Percentiles rank a stretch among this genome's conserved stretches.
These are phyloP conservation scores for Pelobates cultripes DNA, from an alignment of 2,797 vertebrate species.

Conservation along the genomic window DNA sequence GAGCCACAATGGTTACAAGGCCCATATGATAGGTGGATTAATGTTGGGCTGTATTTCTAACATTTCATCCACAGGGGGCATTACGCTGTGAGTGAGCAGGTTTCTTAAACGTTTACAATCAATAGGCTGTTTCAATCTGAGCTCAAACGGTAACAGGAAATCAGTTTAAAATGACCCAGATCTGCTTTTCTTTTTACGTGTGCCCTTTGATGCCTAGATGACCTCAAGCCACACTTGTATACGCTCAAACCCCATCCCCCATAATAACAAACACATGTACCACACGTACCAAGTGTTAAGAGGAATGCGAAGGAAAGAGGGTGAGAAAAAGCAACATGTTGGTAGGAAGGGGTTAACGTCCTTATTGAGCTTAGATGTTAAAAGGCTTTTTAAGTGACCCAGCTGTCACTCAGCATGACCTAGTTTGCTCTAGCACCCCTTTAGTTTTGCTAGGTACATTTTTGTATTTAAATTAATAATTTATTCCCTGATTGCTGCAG, in stretches of 20 bases:
- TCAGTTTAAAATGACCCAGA: constrained; percentile 38
- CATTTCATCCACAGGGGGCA: background rate
- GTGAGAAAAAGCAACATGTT: background rate
- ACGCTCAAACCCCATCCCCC: constrained; percentile 20
- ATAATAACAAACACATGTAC: constrained; percentile 52
- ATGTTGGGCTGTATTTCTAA: background rate
- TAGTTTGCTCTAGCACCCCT: background rate
- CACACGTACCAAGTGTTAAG: constrained; percentile 22
- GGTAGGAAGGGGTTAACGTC: constrained; percentile 25
- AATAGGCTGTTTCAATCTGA: background rate
- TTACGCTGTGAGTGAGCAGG: background rate
- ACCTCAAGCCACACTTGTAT: constrained; percentile 40
- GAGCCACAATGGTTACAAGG: too few species aligned
- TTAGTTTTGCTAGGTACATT: too few species aligned
- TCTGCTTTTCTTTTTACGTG: constrained; percentile 54
- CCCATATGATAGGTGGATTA: too few species aligned
- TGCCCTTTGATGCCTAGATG: constrained; percentile 57
- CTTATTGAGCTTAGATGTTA: background rate
- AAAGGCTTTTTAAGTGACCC: background rate
- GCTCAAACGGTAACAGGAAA: constrained; percentile 26
- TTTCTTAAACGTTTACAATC: background rate
- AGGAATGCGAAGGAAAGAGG: too few species aligned
- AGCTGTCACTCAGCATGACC: constrained; percentile 7
- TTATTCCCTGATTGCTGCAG: too few species aligned
- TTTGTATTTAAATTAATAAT: too few species aligned